phyloP scores from a whole-genome alignment of 2,797 vertebrate species.

The Aythya fuligula region DNA sequence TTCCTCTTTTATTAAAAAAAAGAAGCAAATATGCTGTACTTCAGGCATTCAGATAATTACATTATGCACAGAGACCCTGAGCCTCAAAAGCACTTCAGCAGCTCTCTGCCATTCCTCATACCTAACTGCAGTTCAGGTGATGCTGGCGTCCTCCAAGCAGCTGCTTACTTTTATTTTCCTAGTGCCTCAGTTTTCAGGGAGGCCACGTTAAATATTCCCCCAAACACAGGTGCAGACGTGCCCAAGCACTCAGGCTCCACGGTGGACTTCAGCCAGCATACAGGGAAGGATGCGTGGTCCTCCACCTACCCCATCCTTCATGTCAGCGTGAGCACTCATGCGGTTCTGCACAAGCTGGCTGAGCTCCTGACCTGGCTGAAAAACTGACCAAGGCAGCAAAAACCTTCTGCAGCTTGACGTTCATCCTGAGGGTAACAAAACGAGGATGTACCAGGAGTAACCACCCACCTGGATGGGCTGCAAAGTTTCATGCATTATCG shows the following conservation, averaged over 20 bases:
- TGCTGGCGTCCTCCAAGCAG: not conserved
- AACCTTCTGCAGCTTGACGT: not conserved
- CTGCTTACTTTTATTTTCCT: not conserved
- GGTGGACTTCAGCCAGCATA: not conserved
- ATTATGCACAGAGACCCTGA: not conserved
- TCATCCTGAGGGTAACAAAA: not conserved
- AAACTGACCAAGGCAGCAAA: not conserved
- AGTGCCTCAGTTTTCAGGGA: not conserved
- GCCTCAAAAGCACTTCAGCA: not conserved
- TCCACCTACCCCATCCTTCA: not conserved
- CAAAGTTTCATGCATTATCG: not conserved
- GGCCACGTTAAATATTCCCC: not conserved
- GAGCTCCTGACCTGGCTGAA: not conserved
- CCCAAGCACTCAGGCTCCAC: not conserved
- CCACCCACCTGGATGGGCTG: not conserved
- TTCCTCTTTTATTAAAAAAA: constrained; percentile 27
- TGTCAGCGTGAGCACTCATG: not conserved
- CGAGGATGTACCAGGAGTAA: not conserved
- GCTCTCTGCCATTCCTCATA: not conserved
- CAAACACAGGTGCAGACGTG: accelerated
- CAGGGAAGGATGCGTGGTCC: not conserved
- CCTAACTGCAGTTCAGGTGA: not conserved
- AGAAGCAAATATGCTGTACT: constrained; percentile 18
- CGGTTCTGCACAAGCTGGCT: not conserved
- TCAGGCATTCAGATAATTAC: constrained; percentile 29